Evolutionary conservation across 2,797 vertebrate genomes (phyloP).

Genomic region (Ctenosaura bakeri): DNA sequence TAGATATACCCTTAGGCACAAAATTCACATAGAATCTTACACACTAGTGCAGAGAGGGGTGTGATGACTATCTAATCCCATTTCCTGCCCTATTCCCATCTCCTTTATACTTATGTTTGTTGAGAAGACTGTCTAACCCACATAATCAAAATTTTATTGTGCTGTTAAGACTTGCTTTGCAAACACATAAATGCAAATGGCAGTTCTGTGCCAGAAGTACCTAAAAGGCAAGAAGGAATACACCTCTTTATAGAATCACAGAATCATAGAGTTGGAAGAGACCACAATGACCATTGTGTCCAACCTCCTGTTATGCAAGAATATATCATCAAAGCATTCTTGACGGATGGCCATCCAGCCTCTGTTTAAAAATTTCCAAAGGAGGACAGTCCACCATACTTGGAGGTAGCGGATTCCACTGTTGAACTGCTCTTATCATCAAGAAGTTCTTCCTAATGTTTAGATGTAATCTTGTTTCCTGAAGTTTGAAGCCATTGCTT

Average conservation of each 20-base stretch:
- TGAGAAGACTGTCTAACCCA: neutral
- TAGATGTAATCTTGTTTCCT: too few species aligned
- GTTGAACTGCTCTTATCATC: too few species aligned
- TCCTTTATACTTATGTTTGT: neutral
- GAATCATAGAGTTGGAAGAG: too few species aligned
- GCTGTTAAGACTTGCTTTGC: neutral
- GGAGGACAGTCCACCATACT: too few species aligned
- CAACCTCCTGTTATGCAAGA: too few species aligned
- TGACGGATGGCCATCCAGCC: too few species aligned
- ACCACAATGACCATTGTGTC: too few species aligned
- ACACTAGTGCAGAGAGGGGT: neutral
- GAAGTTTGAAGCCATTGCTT: too few species aligned
- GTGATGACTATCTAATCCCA: neutral
- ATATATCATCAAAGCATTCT: too few species aligned
- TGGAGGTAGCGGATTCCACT: too few species aligned
- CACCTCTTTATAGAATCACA: neutral
- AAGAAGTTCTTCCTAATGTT: too few species aligned
- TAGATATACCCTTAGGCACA: neutral
- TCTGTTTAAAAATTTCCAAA: too few species aligned
- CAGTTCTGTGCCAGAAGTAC: neutral
- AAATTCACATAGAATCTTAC: neutral
- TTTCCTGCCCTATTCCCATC: neutral
- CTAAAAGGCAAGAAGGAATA: slow-evolving; percentile 7
- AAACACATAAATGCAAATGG: neutral
- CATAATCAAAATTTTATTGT: neutral